Evolutionary conservation across 2,797 vertebrate genomes (phyloP).

Genomic region (Alca torda): DNA sequence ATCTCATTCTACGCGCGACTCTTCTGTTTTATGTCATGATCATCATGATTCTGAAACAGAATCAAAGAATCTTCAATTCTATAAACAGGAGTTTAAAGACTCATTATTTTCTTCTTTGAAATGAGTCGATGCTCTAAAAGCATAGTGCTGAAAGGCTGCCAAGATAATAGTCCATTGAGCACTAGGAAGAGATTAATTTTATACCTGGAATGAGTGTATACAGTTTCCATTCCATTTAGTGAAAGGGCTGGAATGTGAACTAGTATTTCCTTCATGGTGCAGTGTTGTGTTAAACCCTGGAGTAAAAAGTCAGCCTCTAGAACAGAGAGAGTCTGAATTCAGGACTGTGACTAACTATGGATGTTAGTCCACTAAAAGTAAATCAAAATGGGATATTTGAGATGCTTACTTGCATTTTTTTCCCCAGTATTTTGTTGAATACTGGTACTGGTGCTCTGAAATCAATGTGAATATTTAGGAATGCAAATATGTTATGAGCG

Average conservation of each 20-base stretch:
- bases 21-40: slow-evolving; percentile 20
- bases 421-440: not conserved
- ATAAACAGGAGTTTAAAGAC: slow-evolving; percentile 52
- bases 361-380: not conserved
- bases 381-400: not conserved
- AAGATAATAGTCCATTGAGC: slow-evolving; percentile 28
- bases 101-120: slow-evolving; percentile 33
- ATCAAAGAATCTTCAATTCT: slow-evolving; percentile 40
- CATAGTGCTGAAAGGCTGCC: slow-evolving; percentile 39
- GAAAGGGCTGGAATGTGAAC: slow-evolving; percentile 20
- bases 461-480: slow-evolving; percentile 14
- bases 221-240: slow-evolving; percentile 24
- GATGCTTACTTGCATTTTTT: not conserved
- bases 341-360: not conserved
- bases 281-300: not conserved
- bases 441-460: not conserved
- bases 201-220: slow-evolving; percentile 10
- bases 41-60: slow-evolving; percentile 27
- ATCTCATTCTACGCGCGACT: not conserved
- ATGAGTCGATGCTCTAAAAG: slow-evolving; percentile 5
- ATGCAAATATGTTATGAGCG: not conserved
- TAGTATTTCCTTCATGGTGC: not conserved
- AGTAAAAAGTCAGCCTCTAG: not conserved
- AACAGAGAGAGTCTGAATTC: not conserved
- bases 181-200: slow-evolving; percentile 60